Base-by-base conservation (phyloP, 2,797 vertebrate species). In the Pseudomugil gertrudae region DNA sequence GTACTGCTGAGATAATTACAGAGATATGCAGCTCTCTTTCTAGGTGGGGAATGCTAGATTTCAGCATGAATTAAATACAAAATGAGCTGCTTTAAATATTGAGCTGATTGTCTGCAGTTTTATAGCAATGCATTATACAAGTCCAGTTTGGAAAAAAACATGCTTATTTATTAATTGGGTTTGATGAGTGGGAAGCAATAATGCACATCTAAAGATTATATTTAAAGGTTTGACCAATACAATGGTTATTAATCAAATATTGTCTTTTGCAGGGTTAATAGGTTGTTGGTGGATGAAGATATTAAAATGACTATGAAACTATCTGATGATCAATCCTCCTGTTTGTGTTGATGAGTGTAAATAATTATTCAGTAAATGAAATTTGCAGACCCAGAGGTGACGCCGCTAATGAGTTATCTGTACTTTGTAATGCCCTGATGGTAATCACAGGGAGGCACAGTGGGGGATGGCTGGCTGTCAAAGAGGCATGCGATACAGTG, bases 381-480 rank as follows among this genome's bases (percentile, higher is more conserved):
- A 77, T 66, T 9, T 54, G 54, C 64, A 66, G 52, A 50, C 66
- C 19, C 71, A 72, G 66, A 43, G 47, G 52, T 72, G 35, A 53
- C 8, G 3, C 63, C 53, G 63, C 70, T 87, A 84, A 84, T 81
- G 80, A 78, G 76, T 68, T 76, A 52, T 74, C 84, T 73, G 69
- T 63, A 38, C 66, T 65, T 74, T 70, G 27, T 52, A 21, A 17
- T 54, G 60, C 67, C 66, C 66, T 66, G 83, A 81, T 83, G 86
- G 78, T 72, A 69, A 52, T 81, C 8, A 40, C 66, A 14, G 86
- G 76, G 77, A 75, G 69, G 64, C 80, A 26, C 70, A 17, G 69
- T 19, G 70, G 73, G 70, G 76, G 43, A 79, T 57, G 65, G 19
- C 62, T 21, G 69, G 69, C 77, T 86, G 88, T 86, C 87, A 84